A percentile compares a stretch with the other conserved stretches of the same genome.
These are phyloP conservation scores for Okapia johnstoni DNA, from an alignment of 2,113 vertebrate genomes.

Conservation along the genomic window DNA sequence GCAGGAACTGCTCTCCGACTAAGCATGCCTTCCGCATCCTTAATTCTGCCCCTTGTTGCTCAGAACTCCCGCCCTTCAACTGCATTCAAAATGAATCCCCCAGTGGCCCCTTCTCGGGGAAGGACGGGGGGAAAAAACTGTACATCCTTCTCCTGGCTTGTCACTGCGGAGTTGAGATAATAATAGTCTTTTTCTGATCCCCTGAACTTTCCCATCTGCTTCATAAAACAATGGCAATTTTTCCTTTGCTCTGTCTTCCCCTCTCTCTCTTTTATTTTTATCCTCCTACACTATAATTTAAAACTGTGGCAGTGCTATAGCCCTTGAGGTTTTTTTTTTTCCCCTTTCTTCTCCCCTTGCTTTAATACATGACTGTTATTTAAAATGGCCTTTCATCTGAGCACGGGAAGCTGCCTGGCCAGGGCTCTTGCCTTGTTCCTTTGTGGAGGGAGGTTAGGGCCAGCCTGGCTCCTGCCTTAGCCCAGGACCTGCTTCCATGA, in stretches of 20 bases:
- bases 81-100: slow-evolving; percentile 65
- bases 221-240: slow-evolving; percentile 87
- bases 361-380: slow-evolving; percentile 73
- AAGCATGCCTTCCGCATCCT: not conserved
- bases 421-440: not conserved
- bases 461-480: not conserved
- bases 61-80: not conserved
- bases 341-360: slow-evolving; percentile 70
- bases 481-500: not conserved
- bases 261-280: slow-evolving; percentile 81
- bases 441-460: not conserved
- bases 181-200: slow-evolving; percentile 86
- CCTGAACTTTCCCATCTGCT: slow-evolving; percentile 87
- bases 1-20: not conserved
- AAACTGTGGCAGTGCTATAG: slow-evolving; percentile 73
- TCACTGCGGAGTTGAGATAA: slow-evolving; percentile 81
- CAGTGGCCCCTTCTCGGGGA: slow-evolving; percentile 48
- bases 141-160: slow-evolving; percentile 79
- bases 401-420: not conserved
- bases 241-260: slow-evolving; percentile 72
- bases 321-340: slow-evolving; percentile 69
- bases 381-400: slow-evolving; percentile 74
- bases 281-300: slow-evolving; percentile 80
- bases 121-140: slow-evolving; percentile 41
- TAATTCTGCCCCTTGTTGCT: not conserved